phyloP scores from a whole-genome alignment of 2,888 invertebrate species.

The Volucella inflata region DNA sequence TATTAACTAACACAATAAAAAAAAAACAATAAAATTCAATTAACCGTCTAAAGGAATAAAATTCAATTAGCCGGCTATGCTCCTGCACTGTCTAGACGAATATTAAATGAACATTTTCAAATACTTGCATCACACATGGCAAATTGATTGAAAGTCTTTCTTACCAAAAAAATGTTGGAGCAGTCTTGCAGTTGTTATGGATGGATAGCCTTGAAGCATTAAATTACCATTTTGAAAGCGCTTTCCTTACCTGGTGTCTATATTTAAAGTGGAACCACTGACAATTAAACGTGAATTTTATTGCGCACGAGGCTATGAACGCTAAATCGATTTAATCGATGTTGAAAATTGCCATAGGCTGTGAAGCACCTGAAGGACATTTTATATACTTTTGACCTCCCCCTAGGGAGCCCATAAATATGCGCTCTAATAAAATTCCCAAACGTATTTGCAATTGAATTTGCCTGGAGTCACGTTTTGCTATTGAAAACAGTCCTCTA shows the following conservation, averaged over 20 bases:
- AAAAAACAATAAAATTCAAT: not conserved
- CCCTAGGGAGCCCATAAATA: not conserved
- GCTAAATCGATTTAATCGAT: conserved; percentile 29
- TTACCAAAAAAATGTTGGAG: too few species aligned
- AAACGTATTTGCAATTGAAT: conserved; percentile 21
- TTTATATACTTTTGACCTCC: not conserved
- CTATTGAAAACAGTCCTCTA: not conserved
- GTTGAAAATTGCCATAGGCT: conserved; percentile 10
- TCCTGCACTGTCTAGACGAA: conserved; percentile 37
- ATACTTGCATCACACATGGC: not conserved
- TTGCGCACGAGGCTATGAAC: conserved; percentile 24
- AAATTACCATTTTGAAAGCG: too few species aligned
- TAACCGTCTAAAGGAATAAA: conserved; percentile 8
- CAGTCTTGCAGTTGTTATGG: too few species aligned
- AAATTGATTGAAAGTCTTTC: conserved; percentile 12
- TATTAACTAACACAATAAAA: too few species aligned
- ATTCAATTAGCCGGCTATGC: not conserved
- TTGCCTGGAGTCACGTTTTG: conserved; percentile 12
- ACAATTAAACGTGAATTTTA: conserved; percentile 51
- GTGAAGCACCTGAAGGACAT: conserved; percentile 29
- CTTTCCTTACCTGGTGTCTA: not conserved
- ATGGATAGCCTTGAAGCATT: too few species aligned
- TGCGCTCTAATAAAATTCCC: conserved; percentile 32
- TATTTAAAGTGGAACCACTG: conserved; percentile 33
- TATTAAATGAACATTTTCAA: conserved; percentile 2